Evolutionary conservation across 2,888 invertebrate species (phyloP).

Genomic region (Trissolcus japonicus): DNA sequence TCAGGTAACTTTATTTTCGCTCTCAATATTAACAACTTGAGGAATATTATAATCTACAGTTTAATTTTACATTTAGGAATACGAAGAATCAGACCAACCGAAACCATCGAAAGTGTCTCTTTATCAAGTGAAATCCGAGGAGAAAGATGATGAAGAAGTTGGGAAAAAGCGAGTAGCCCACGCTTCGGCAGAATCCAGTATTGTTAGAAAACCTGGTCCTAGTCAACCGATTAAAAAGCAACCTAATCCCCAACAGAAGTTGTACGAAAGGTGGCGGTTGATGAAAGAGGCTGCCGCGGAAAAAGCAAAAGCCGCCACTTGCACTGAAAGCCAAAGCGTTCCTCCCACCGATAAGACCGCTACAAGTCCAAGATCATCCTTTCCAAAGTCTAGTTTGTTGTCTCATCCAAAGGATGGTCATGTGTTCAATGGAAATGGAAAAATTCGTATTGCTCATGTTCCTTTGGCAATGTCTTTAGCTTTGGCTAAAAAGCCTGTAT

Average conservation of each 20-base stretch:
- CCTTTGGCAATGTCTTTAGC: constrained; percentile 85
- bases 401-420: constrained; percentile 52
- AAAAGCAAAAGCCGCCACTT: constrained; percentile 59
- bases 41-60: background rate
- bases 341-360: constrained; percentile 25
- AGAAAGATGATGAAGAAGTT: constrained; percentile 65
- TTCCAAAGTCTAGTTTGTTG: constrained; percentile 8
- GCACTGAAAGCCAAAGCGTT: constrained; percentile 28
- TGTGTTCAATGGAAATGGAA: constrained; percentile 71
- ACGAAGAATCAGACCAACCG: constrained; percentile 69
- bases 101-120: constrained; percentile 62
- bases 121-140: constrained; percentile 60
- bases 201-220: constrained; percentile 62
- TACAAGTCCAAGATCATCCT: constrained; percentile 29
- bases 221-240: constrained; percentile 65
- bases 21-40: background rate
- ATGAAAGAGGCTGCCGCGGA: constrained; percentile 67
- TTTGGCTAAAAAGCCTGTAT: constrained; percentile 81
- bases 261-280: constrained; percentile 73
- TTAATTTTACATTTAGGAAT: constrained; percentile 64
- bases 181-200: constrained; percentile 70
- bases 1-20: constrained; percentile 78
- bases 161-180: constrained; percentile 86
- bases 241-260: constrained; percentile 68
- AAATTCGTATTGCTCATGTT: constrained; percentile 85